Base-by-base conservation (phyloP, 2,888 invertebrate genomes). In the Arge pagana region DNA sequence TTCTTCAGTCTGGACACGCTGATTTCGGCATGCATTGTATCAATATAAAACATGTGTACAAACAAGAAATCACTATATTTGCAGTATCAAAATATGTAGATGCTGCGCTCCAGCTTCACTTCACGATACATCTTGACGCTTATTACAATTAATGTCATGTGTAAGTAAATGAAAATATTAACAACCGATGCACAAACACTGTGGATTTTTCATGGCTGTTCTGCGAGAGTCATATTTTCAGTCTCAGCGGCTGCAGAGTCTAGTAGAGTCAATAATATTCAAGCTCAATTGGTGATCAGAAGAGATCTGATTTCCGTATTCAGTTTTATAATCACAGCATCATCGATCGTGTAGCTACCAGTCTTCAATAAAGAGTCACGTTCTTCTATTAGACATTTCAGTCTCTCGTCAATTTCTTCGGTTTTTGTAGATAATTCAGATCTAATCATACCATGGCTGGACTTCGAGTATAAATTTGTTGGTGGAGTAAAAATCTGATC, bases 241-340 rank as follows among this genome's bases (percentile, higher is more conserved):
- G 42, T 42, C 42, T 42, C 31, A n/a, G n/a, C n/a, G n/a, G n/a
- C n/a, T 23, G 15, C 31, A 6, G 24, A 24, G 7, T 21, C 3
- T n/a, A 49, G n/a, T 4, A 51, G 53, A 39, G 40, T 50, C 52
- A 43, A 11, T 26, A 31, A 33, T 39, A 15, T 52, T 21, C 35
- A 50, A 63, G 41, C 35, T n/a, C n/a, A n/a, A n/a, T n/a, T 58
- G 55, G 77, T 79, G 19, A 81, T 77, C 18, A 82, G 66, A 63
- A 83, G 69, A 42, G 71, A 77, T 54, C 80, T 71, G 56, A 83
- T 83, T 62, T 83, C 81, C 10, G 77, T 74, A 61, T 83, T 81
- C 35, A 83, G 73, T 56, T 78, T 80, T 31, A 77, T 73, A 28
- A 83, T 72, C 1, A 74, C 53, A 0, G 68, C 68, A 58, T 83